Conservation (phyloP, 1,140 invertebrate species). For the Nephila pilipes region DNA sequence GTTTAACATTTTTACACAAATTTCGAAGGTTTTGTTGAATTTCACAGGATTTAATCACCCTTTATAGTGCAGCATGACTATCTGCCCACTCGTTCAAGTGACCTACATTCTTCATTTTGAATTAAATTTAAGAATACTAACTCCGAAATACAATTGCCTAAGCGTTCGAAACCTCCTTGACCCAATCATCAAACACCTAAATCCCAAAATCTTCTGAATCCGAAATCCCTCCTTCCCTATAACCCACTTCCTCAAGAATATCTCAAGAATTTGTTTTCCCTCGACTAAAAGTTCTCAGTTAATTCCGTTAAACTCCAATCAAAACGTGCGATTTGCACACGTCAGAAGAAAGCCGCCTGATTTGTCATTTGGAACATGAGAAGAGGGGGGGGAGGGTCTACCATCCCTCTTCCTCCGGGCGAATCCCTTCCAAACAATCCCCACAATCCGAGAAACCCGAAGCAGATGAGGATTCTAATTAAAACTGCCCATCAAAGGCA, state of each 20-base stretch:
- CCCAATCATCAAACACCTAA: neutral
- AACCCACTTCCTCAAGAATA: neutral
- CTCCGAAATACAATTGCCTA: too few species aligned
- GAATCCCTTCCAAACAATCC: constrained; percentile 28
- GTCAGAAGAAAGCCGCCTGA: constrained; percentile 23
- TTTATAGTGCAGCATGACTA: too few species aligned
- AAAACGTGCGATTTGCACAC: neutral
- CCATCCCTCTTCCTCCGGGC: neutral
- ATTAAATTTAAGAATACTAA: too few species aligned
- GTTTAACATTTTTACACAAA: too few species aligned
- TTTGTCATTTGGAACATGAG: neutral
- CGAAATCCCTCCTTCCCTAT: neutral
- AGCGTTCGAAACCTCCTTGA: neutral
- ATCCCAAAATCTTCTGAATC: neutral
- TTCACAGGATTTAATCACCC: too few species aligned
- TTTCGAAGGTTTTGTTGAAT: too few species aligned
- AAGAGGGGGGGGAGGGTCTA: neutral
- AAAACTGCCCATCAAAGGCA: constrained; percentile 69
- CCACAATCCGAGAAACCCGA: constrained; percentile 11
- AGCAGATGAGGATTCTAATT: constrained; percentile 57
- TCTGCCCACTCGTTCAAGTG: too few species aligned
- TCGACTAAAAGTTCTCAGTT: neutral
- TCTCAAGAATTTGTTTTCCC: constrained; percentile 12
- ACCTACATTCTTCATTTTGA: too few species aligned
- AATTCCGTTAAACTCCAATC: constrained; percentile 25